Evolutionary conservation across 2,113 vertebrate genomes (phyloP), one percentile per base, ranked within the genome.

Genomic region (Salvelinus sp.): DNA sequence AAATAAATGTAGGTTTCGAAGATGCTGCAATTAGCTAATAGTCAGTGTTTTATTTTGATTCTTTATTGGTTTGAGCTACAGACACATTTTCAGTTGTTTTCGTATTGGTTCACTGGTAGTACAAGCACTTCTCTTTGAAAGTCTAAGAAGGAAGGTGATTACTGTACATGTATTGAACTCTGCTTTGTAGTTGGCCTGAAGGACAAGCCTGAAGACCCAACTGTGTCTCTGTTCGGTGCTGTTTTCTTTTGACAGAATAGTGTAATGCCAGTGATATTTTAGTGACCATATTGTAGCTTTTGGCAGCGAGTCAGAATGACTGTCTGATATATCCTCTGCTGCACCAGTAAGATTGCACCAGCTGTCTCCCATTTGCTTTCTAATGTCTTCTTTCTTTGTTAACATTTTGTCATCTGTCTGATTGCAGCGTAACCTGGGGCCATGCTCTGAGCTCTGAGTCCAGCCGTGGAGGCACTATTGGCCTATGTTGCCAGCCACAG

Each of bases 241-340:
- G 63, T 77, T 73, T 78, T 79, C 79, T 80, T 66, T 6, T 28
- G 66, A 74, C 82, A 84, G 75, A 79, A 77, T 72, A 74, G 89
- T 88, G 80, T 85, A 83, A 80, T 87, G 82, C 85, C 85, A 79
- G 83, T 86, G 83, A 81, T 87, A 85, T 88, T 91, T 87, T 76
- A 76, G 78, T 88, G 86, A 88, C 88, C 91, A 92, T 90, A 90
- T 91, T 92, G 91, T 91, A 83, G 83, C 88, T 89, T 90, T 91
- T 89, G 91, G 91, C 91, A 88, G 83, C 20, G 64, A 68, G 83
- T 89, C 87, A 84, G 80, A 90, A 88, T 87, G 87, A 82, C 79
- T 89, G 87, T 85, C 87, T 90, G 90, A 90, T 88, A 90, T 92
- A 84, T 87, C 87, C 86, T 80, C 82, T 86, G 87, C 86, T 88